A percentile compares a stretch with the other conserved stretches of the same genome.
Conservation (phyloP, 1,140 invertebrate genomes). For the Rhizoglyphus robini region DNA sequence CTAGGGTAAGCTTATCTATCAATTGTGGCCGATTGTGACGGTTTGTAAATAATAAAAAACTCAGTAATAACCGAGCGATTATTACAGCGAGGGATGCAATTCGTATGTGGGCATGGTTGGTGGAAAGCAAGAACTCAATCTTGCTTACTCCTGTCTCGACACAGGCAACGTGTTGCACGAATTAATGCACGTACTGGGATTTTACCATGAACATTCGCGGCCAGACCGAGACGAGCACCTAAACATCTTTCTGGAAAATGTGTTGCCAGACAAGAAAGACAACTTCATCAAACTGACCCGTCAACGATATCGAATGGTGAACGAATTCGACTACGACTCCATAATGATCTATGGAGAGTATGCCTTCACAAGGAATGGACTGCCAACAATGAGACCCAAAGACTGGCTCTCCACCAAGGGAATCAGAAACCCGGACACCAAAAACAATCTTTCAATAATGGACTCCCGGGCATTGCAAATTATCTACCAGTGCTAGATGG, state of each 20-base stretch:
- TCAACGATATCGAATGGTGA: background rate
- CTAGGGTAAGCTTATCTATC: background rate
- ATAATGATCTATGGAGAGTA: constrained; percentile 22
- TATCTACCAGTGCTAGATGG: no score
- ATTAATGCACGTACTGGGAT: constrained; percentile 35
- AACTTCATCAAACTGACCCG: background rate
- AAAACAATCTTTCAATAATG: no score
- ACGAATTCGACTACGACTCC: constrained; percentile 17
- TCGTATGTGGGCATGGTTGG: constrained; percentile 23
- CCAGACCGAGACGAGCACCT: constrained; percentile 34
- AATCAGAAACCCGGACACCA: background rate
- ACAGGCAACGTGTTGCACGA: constrained; percentile 32
- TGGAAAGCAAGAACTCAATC: constrained; percentile 17
- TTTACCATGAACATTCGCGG: constrained; percentile 34
- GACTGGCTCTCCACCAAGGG: background rate
- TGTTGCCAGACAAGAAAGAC: background rate
- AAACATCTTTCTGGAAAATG: constrained; percentile 21
- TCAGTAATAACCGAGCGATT: background rate
- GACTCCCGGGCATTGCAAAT: no score
- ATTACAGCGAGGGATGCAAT: constrained; percentile 17
- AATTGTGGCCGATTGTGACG: no score
- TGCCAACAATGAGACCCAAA: constrained; percentile 19
- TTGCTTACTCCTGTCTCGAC: constrained; percentile 19
- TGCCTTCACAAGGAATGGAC: constrained; percentile 19
- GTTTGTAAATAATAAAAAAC: background rate